A percentile compares a stretch with the other conserved stretches of the same genome.
These are phyloP conservation scores for Drosophila ficusphila DNA, from an alignment of 1,140 invertebrate genomes.

Conservation along the genomic window DNA sequence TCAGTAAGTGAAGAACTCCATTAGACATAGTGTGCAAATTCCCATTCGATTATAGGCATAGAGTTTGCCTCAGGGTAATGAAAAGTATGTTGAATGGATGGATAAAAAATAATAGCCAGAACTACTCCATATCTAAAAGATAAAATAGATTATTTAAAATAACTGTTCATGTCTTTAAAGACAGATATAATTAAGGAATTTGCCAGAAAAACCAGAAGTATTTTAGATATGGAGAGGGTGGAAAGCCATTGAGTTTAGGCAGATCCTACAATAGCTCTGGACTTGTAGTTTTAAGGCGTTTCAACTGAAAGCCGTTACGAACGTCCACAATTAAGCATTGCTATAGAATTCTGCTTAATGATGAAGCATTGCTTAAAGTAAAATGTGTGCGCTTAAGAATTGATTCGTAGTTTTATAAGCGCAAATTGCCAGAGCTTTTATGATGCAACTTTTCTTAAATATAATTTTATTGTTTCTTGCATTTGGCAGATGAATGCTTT, in stretches of 20 bases:
- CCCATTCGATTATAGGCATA: conserved; percentile 20
- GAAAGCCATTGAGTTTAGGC: conserved; percentile 11
- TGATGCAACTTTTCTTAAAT: not conserved
- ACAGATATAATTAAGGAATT: conserved; percentile 6
- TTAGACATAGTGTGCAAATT: conserved; percentile 9
- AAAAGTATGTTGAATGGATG: conserved; percentile 3
- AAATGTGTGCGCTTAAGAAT: conserved; percentile 3
- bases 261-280: conserved; percentile 16
- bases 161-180: not conserved
- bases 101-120: not conserved
- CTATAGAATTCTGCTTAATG: not conserved
- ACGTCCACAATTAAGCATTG: not conserved
- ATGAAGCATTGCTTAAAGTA: not conserved
- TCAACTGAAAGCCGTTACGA: not conserved
- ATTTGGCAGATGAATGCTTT: not conserved
- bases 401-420: too few species aligned
- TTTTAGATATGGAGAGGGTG: conserved; percentile 12
- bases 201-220: conserved; percentile 9
- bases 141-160: not conserved
- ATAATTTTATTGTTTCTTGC: too few species aligned
- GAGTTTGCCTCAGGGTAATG: conserved; percentile 2
- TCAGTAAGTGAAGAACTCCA: not conserved
- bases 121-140: not conserved
- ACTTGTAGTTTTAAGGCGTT: conserved; percentile 11
- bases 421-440: too few species aligned